Percentiles rank a stretch among this genome's conserved stretches.
Conservation (phyloP, 2,797 vertebrate species). For the Lutjanus argentimaculatus region DNA sequence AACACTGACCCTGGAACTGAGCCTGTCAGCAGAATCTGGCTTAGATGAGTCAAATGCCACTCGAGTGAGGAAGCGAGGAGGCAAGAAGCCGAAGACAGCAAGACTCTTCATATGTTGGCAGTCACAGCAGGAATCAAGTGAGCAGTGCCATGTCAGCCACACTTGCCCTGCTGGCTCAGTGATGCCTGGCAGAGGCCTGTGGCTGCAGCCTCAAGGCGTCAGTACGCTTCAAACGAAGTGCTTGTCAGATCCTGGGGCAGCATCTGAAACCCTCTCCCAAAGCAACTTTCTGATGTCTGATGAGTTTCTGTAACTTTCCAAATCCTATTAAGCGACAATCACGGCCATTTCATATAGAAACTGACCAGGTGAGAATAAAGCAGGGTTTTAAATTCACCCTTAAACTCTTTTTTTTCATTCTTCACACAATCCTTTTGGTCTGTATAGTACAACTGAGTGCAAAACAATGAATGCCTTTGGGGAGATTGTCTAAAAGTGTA, state of each 20-base stretch:
- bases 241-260: not conserved
- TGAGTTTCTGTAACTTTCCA: not conserved
- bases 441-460: too few relatives aligned
- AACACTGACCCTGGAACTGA: slow-evolving; percentile 57
- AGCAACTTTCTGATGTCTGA: not conserved
- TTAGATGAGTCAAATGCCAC: slow-evolving; percentile 57
- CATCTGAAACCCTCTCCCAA: not conserved
- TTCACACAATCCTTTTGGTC: too few relatives aligned
- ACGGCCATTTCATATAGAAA: too few relatives aligned
- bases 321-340: not conserved
- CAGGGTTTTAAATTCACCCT: not conserved
- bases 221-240: not conserved
- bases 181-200: slow-evolving; percentile 39
- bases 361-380: not conserved
- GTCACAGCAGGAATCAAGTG: slow-evolving; percentile 54
- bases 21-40: slow-evolving; percentile 56
- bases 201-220: slow-evolving; percentile 27
- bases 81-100: slow-evolving; percentile 53
- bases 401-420: too few relatives aligned
- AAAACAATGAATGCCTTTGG: too few relatives aligned
- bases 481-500: too few relatives aligned
- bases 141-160: slow-evolving; percentile 38
- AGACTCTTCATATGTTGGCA: slow-evolving; percentile 47
- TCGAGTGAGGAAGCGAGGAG: slow-evolving; percentile 36
- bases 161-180: slow-evolving; percentile 40